phyloP scores from a whole-genome alignment of 2,113 vertebrate genomes.

The Seriola quinqueradiata region DNA sequence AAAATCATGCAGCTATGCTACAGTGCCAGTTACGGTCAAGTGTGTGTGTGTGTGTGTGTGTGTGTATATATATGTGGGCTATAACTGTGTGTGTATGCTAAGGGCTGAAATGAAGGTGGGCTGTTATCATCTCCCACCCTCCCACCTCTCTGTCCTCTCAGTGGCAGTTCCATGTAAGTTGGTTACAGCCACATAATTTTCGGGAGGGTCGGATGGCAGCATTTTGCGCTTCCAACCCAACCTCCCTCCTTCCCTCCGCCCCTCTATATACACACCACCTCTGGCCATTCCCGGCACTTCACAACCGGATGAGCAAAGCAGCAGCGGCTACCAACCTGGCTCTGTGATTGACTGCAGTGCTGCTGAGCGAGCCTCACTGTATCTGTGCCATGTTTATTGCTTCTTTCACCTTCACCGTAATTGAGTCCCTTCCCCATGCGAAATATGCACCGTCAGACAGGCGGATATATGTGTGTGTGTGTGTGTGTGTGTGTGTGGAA shows the following conservation, averaged over 20 bases:
- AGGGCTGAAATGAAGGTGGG: slow-evolving; percentile 53
- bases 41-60: slow-evolving; percentile 33
- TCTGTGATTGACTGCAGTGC: slow-evolving; percentile 74
- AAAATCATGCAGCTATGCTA: slow-evolving; percentile 39
- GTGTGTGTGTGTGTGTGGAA: slow-evolving; percentile 43
- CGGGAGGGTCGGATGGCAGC: slow-evolving; percentile 39
- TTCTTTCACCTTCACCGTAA: slow-evolving; percentile 81
- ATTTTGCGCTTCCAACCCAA: slow-evolving; percentile 4
- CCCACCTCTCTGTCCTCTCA: slow-evolving; percentile 52
- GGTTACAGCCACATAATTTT: slow-evolving; percentile 60
- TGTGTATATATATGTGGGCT: not conserved
- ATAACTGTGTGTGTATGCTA: slow-evolving; percentile 2
- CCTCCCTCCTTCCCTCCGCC: not conserved
- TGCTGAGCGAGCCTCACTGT: slow-evolving; percentile 67
- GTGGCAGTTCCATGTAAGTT: slow-evolving; percentile 49
- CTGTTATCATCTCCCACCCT: slow-evolving; percentile 47
- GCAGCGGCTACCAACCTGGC: slow-evolving; percentile 67
- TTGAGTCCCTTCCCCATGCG: slow-evolving; percentile 75
- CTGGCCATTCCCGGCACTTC: slow-evolving; percentile 65
- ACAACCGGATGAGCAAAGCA: slow-evolving; percentile 68
- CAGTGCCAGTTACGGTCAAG: slow-evolving; percentile 26
- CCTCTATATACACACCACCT: slow-evolving; percentile 29
- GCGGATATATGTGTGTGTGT: slow-evolving; percentile 44
- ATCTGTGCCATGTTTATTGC: slow-evolving; percentile 76
- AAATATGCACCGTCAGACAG: slow-evolving; percentile 76